Percentiles rank a stretch among this genome's conserved stretches.
Conservation (phyloP, 1,140 invertebrate genomes). For the Calephelis virginiensis region DNA sequence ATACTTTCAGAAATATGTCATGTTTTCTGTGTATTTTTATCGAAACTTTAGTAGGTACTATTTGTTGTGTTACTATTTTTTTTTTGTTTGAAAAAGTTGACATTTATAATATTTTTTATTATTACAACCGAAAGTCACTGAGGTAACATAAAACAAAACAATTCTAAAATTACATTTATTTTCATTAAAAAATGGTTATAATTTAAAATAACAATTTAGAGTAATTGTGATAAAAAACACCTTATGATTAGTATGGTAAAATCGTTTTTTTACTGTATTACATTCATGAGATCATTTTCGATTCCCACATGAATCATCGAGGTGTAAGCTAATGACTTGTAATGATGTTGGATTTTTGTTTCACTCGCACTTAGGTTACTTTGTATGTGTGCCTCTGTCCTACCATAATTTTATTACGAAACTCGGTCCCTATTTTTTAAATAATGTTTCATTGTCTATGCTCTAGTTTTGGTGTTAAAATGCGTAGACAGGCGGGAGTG, state of each 20-base stretch:
- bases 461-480: too few relatives aligned
- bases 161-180: not conserved
- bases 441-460: too few relatives aligned
- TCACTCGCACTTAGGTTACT: not conserved
- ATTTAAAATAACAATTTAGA: not conserved
- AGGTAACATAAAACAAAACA: conserved; percentile 2
- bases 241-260: not conserved
- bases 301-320: conserved; percentile 23
- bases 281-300: conserved; percentile 13
- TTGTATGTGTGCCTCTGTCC: not conserved
- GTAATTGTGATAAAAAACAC: not conserved
- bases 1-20: too few relatives aligned
- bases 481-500: too few relatives aligned
- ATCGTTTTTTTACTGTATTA: not conserved
- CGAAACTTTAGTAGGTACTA: too few relatives aligned
- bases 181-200: not conserved
- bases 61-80: too few relatives aligned
- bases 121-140: not conserved
- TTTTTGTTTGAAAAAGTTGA: too few relatives aligned
- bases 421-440: too few relatives aligned
- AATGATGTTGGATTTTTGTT: conserved; percentile 9
- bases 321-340: conserved; percentile 12
- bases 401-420: not conserved
- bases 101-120: too few relatives aligned
- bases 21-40: too few relatives aligned